phyloP scores from a whole-genome alignment of 2,797 vertebrate genomes.

The Furcifer pardalis region DNA sequence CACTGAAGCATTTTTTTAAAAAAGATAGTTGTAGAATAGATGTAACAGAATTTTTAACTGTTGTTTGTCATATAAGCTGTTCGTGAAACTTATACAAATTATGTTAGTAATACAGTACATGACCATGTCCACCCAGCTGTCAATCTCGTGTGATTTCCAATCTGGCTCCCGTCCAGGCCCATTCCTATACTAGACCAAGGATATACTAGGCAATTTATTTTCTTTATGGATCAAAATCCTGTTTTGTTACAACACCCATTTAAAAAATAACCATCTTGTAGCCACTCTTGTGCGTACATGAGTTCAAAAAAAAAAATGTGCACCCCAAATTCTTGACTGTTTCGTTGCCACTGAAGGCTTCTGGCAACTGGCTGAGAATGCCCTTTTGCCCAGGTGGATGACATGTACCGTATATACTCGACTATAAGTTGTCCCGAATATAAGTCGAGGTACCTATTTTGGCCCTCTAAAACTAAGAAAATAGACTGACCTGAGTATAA shows the following conservation, averaged over 20 bases:
- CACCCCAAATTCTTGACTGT: background rate
- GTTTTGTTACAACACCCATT: background rate
- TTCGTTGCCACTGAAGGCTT: background rate
- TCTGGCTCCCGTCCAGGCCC: background rate
- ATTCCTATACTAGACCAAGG: background rate
- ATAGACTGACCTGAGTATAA: too few relatives aligned
- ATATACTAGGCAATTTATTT: background rate
- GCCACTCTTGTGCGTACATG: background rate
- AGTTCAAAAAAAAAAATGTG: background rate
- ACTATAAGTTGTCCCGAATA: too few relatives aligned
- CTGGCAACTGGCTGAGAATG: background rate
- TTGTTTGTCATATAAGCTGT: background rate
- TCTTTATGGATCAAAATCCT: background rate
- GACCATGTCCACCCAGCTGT: background rate
- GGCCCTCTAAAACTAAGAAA: too few relatives aligned
- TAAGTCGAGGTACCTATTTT: too few relatives aligned
- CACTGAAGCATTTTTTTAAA: background rate
- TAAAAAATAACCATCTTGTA: too few relatives aligned
- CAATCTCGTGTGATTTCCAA: background rate
- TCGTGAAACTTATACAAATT: background rate
- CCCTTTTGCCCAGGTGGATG: background rate
- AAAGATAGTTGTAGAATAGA: background rate
- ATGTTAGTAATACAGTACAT: background rate
- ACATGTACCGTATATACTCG: too few relatives aligned
- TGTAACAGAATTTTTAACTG: background rate